Conservation (phyloP, 1,140 invertebrate species). For the Arion vulgaris region DNA sequence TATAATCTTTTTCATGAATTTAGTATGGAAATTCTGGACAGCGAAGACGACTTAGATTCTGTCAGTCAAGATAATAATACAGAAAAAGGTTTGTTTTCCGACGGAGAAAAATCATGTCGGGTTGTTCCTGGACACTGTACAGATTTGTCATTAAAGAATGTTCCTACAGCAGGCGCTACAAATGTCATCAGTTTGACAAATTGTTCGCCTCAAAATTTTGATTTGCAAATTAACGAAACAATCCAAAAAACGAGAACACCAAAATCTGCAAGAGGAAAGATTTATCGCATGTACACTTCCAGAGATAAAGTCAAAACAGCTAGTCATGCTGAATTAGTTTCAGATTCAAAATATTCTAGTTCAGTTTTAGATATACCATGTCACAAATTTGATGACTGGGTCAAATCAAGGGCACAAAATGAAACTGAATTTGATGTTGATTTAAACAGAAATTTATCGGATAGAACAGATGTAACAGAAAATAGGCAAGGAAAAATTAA, state of each 20-base stretch:
- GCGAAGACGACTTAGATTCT: background rate
- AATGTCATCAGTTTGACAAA: background rate
- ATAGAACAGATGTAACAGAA: background rate
- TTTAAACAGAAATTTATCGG: background rate
- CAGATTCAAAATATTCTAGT: background rate
- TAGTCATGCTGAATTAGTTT: background rate
- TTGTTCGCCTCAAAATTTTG: background rate
- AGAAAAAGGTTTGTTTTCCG: background rate
- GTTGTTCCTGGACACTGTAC: background rate
- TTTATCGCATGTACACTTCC: constrained; percentile 15
- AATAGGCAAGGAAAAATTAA: background rate
- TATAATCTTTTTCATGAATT: constrained; percentile 12
- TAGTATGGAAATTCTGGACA: background rate
- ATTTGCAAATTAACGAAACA: background rate
- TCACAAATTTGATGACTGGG: background rate
- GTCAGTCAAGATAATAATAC: background rate
- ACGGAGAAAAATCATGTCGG: background rate
- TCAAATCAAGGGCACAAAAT: background rate
- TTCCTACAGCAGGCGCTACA: background rate
- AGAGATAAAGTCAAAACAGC: background rate
- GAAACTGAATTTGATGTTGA: background rate
- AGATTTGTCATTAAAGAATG: background rate
- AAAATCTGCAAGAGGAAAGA: background rate
- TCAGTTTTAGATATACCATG: background rate
- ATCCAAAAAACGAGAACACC: background rate